phyloP scores from a whole-genome alignment of 2,888 invertebrate genomes.

The Gymnosoma rotundatum region DNA sequence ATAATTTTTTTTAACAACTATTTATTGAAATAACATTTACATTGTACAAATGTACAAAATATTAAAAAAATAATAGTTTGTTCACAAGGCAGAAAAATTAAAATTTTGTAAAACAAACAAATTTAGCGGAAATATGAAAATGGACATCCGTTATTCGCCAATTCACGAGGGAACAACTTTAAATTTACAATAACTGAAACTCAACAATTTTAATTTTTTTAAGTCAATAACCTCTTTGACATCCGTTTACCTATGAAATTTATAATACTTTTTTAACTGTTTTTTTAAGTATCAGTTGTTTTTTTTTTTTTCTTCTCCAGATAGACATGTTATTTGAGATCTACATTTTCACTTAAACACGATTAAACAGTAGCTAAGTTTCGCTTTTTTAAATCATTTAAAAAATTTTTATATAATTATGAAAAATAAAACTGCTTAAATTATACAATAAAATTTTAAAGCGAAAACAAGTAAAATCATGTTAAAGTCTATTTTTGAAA shows the following conservation, averaged over 20 bases:
- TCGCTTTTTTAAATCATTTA: slow-evolving; percentile 28
- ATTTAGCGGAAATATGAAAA: too few species aligned
- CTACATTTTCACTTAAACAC: slow-evolving; percentile 27
- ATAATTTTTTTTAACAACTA: too few species aligned
- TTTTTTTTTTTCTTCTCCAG: slow-evolving; percentile 9
- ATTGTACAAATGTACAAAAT: too few species aligned
- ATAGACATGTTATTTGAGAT: slow-evolving; percentile 35
- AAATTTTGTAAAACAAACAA: too few species aligned
- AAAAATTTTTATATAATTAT: slow-evolving; percentile 49
- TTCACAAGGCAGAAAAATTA: too few species aligned
- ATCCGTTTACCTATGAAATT: slow-evolving; percentile 22
- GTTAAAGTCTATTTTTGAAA: slow-evolving; percentile 32
- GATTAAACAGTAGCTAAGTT: slow-evolving; percentile 28
- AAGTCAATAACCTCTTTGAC: slow-evolving; percentile 32
- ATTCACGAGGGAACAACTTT: slow-evolving; percentile 13
- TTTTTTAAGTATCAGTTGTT: background rate
- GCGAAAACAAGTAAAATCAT: slow-evolving; percentile 43
- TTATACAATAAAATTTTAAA: slow-evolving; percentile 14
- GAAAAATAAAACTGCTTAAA: slow-evolving; percentile 14
- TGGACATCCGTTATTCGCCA: background rate
- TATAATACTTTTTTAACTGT: slow-evolving; percentile 11
- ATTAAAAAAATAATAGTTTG: too few species aligned
- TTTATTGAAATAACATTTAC: too few species aligned
- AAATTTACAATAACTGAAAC: slow-evolving; percentile 14
- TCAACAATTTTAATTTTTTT: slow-evolving; percentile 45